These are phyloP conservation scores for Chlorocebus sabaeus DNA, from an alignment of 2,113 vertebrate species.

Conservation along the genomic window DNA sequence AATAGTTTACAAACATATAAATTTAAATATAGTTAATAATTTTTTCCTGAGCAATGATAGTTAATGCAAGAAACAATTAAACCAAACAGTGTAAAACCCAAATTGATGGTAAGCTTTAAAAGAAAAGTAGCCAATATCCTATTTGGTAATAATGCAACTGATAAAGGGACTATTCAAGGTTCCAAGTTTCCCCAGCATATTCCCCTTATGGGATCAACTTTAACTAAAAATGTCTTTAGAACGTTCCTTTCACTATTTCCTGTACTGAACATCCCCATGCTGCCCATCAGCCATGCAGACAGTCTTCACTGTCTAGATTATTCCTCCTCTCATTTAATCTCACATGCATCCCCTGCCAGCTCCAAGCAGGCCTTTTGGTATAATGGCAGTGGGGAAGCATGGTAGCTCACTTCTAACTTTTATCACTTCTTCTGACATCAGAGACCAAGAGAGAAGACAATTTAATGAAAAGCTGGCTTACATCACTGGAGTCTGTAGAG, in stretches of 20 bases:
- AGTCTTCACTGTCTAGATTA: background rate
- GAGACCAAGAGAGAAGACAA: background rate
- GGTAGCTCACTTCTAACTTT: background rate
- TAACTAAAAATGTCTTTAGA: background rate
- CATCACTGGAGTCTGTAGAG: background rate
- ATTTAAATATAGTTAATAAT: background rate
- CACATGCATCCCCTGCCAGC: background rate
- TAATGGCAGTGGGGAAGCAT: background rate
- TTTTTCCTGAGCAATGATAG: background rate
- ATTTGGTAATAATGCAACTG: background rate
- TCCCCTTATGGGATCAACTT: background rate
- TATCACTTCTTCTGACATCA: background rate
- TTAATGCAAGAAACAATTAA: constrained; percentile 22
- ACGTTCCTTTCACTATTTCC: background rate
- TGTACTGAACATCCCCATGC: background rate
- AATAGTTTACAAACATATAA: background rate
- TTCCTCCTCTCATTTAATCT: background rate
- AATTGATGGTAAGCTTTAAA: background rate
- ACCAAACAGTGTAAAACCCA: background rate
- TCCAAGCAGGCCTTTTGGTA: background rate
- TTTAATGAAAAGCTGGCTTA: background rate
- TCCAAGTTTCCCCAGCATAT: background rate
- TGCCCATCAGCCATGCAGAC: background rate
- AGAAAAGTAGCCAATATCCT: background rate
- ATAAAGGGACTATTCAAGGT: background rate